Evolutionary conservation across 2,797 vertebrate genomes (phyloP).

Genomic region (Poeciliopsis infans): DNA sequence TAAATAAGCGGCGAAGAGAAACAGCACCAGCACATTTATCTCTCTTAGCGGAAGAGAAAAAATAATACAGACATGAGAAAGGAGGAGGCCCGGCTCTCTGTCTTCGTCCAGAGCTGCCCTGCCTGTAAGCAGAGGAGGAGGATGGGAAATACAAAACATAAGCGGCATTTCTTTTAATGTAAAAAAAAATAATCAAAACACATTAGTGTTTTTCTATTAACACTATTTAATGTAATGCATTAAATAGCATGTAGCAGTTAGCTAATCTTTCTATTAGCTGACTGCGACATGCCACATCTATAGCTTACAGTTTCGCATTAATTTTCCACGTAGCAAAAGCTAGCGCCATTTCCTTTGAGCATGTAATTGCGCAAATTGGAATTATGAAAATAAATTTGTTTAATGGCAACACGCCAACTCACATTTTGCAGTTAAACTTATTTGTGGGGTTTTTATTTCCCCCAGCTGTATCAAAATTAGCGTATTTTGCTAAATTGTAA

Average conservation of each 20-base stretch:
- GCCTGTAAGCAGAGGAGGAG: conserved; percentile 10
- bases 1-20: conserved; percentile 7
- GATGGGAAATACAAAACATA: not conserved
- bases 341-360: no score
- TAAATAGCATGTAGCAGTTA: no score
- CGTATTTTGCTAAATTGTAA: no score
- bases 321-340: not conserved
- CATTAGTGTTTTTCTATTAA: not conserved
- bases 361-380: no score
- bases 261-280: not conserved
- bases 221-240: no score
- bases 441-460: no score
- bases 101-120: conserved; percentile 30
- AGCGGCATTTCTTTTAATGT: not conserved
- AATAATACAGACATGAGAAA: conserved; percentile 53
- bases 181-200: not conserved
- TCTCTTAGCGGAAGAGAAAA: conserved; percentile 57
- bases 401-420: no score
- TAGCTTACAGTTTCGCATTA: not conserved
- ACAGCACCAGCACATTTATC: conserved; percentile 56
- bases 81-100: conserved; percentile 18
- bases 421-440: no score
- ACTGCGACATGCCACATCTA: not conserved
- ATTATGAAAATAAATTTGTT: no score
- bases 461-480: no score